Percentiles rank a stretch among this genome's conserved stretches.
These are phyloP conservation scores for Myrmophylax atrothorax DNA, from an alignment of 2,113 vertebrate genomes.

Conservation along the genomic window DNA sequence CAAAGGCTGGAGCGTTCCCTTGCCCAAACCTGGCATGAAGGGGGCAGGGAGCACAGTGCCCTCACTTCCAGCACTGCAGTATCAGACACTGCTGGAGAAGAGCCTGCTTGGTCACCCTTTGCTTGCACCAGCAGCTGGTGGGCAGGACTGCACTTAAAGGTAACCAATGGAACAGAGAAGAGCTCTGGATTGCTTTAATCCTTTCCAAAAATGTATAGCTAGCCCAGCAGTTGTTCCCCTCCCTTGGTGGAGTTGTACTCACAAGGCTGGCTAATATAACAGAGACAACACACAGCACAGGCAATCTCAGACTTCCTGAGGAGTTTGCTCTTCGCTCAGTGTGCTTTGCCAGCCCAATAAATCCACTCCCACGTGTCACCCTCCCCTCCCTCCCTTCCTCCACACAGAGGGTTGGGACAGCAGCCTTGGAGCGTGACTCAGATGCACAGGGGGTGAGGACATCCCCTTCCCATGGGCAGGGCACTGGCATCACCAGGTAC, in stretches of 20 bases:
- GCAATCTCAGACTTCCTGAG: neutral
- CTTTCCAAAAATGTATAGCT: neutral
- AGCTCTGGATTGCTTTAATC: constrained; percentile 28
- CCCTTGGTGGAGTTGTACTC: neutral
- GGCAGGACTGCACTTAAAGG: neutral
- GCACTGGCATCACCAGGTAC: neutral
- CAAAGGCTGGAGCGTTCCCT: neutral
- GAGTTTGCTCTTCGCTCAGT: neutral
- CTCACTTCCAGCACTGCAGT: neutral
- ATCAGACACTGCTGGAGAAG: neutral
- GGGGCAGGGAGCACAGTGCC: neutral
- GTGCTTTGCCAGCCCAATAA: neutral
- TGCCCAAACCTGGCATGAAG: neutral
- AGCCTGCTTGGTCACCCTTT: neutral
- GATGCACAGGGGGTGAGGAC: neutral
- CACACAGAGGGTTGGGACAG: neutral
- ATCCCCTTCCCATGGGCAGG: neutral
- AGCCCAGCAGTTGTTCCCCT: neutral
- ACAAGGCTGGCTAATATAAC: neutral
- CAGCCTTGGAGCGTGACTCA: neutral
- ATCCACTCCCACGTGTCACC: neutral
- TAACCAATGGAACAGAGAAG: neutral
- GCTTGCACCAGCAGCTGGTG: neutral
- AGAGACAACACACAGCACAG: neutral
- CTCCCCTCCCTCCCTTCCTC: neutral